Base-by-base conservation (phyloP, 2,113 vertebrate genomes). In the Ciconia stormi region DNA sequence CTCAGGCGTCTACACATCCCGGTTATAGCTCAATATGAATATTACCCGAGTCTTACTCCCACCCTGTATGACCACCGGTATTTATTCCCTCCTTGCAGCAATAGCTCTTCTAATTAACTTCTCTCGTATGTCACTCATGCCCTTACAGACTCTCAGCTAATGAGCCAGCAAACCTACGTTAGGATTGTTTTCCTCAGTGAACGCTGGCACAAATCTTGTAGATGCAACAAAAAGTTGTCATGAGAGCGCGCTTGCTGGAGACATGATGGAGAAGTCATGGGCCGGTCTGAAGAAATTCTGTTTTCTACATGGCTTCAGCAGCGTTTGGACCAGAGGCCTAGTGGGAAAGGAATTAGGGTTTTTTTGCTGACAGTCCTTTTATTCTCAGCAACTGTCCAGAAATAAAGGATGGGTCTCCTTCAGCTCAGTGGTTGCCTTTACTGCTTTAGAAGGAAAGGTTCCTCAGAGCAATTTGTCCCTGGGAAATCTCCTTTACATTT, bases 51-150 rank as follows among this genome's bases (percentile, higher is more conserved):
- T 95, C 62, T 38, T 62, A 62, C 70, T 86, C 70, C 87, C 84
- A 94, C 52, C 84, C 23, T 70, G 10, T 80, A 76, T 66, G 91
- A 90, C 91, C 78, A 96, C 62, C 6, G 2, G 74, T n/a, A 63
- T 63, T 95, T 74, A 88, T 66, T 91, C 44, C 65, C 56, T 86
- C 59, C 87, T 85, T 1, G 0, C 78, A 94, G 66, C 62, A 82
- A 76, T 22, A 94, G 70, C 42, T 96, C 32, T 93, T 94, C 90
- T 91, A 95, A 97, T 95, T 96, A 97, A 85, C 66, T 95, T 91
- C 84, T 90, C 81, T 91, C 11, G 0, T 77, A 93, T 7, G 7
- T 97, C 93, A 86, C 67, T 87, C 70, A 25, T 65, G 84, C 80
- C 93, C 83, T 94, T 85, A 88, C 70, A 96, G 87, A 82, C 82